These are phyloP conservation scores for Mesocentrotus franciscanus DNA, from an alignment of 53 echinoderm and acorn worm species.

Conservation along the genomic window DNA sequence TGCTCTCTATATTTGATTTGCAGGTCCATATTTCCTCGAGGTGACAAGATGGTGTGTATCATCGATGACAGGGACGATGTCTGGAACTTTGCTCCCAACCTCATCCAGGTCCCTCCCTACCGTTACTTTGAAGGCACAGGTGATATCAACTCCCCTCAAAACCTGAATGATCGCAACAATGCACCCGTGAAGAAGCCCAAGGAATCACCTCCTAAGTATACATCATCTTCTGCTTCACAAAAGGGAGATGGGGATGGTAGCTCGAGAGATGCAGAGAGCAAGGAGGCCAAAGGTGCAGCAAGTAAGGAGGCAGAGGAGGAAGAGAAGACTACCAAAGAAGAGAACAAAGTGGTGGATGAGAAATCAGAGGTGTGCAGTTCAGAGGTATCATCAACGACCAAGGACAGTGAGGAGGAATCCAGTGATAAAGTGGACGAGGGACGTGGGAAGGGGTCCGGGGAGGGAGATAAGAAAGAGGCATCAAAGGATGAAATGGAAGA, in stretches of 20 bases:
- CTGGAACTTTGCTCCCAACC: constrained; percentile 94
- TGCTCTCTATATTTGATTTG: constrained; percentile 13
- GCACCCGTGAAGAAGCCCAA: neutral
- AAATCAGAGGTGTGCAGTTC: constrained; percentile 70
- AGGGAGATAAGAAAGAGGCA: constrained; percentile 14
- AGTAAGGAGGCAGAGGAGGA: neutral
- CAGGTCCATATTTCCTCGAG: constrained; percentile 97
- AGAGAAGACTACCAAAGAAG: neutral
- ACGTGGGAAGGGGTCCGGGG: constrained; percentile 26
- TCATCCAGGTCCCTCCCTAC: constrained; percentile 91
- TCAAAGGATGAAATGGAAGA: constrained; percentile 66
- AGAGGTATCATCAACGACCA: constrained; percentile 59
- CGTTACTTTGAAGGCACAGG: constrained; percentile 94
- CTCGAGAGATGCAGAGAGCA: neutral
- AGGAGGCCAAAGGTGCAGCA: constrained; percentile 4
- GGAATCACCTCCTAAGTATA: constrained; percentile 23
- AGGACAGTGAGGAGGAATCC: constrained; percentile 49
- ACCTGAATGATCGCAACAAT: constrained; percentile 55
- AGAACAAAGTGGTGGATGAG: constrained; percentile 5
- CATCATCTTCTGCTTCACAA: neutral
- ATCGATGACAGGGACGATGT: constrained; percentile 97
- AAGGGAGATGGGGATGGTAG: constrained; percentile 32
- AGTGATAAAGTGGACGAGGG: constrained; percentile 15
- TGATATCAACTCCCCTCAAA: constrained; percentile 90
- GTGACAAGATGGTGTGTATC: constrained; percentile 99